Conservation (phyloP, 2,113 vertebrate species). For the Perca schrenkii region DNA sequence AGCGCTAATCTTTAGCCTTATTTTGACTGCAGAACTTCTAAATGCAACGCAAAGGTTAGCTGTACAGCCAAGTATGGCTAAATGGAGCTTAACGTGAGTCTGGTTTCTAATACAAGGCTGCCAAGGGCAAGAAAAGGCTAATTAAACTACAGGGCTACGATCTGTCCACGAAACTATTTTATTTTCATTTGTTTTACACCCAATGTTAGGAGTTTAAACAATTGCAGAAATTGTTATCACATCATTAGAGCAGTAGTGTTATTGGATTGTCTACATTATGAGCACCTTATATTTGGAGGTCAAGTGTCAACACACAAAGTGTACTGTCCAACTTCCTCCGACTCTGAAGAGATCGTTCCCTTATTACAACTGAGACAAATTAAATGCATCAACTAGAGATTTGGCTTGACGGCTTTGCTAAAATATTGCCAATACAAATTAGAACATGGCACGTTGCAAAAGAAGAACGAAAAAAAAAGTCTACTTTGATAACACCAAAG, state of each 20-base stretch:
- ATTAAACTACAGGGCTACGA: background rate
- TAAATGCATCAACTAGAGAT: background rate
- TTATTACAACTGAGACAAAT: background rate
- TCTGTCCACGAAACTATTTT: background rate
- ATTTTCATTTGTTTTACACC: background rate
- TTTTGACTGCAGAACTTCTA: background rate
- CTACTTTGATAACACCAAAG: background rate
- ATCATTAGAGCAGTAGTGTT: no score
- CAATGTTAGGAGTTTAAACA: background rate
- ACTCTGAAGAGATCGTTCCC: background rate
- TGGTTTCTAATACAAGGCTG: background rate
- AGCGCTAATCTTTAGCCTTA: constrained; percentile 46
- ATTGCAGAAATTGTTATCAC: background rate
- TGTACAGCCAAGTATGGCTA: background rate
- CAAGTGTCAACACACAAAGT: no score
- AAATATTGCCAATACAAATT: background rate
- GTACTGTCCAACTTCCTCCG: no score
- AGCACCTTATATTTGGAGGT: no score
- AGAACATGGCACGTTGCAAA: no score
- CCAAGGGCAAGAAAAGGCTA: background rate
- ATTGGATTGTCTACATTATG: no score
- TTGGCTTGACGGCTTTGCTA: background rate
- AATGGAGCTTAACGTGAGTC: background rate
- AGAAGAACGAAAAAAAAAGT: background rate
- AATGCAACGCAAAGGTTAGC: background rate